Conservation (phyloP, 30 jellyfish, hydroid and myxozoan genomes). For the Cassiopea andromeda region DNA sequence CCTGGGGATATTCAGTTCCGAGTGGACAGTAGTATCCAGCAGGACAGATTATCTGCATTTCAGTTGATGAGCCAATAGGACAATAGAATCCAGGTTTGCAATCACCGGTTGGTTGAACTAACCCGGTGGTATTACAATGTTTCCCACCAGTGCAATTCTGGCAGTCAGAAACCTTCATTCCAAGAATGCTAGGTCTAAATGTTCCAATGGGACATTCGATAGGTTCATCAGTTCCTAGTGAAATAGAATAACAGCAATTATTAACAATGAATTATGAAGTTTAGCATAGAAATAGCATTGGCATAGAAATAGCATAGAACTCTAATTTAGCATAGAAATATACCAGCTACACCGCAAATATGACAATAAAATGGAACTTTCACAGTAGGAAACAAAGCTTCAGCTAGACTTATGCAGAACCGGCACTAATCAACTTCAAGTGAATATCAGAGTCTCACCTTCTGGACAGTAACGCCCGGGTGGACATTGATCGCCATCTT, state of each 20-base stretch:
- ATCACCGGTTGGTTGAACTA: slow-evolving; percentile 68
- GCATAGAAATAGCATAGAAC: no score
- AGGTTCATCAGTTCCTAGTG: slow-evolving; percentile 90
- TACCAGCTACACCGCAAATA: no score
- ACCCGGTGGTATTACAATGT: slow-evolving; percentile 89
- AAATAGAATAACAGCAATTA: background rate
- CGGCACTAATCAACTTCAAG: no score
- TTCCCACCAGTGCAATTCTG: slow-evolving; percentile 87
- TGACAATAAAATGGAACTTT: no score
- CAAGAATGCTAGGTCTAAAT: slow-evolving; percentile 70
- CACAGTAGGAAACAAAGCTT: no score
- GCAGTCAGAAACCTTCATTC: slow-evolving; percentile 75
- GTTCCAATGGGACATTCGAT: slow-evolving; percentile 89
- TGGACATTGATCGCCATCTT: slow-evolving; percentile 84
- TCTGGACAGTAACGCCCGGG: slow-evolving; percentile 90
- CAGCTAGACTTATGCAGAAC: no score
- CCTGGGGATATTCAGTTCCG: slow-evolving; percentile 75
- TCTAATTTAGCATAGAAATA: no score
- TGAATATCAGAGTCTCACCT: slow-evolving; percentile 54
- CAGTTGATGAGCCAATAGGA: slow-evolving; percentile 76
- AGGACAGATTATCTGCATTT: slow-evolving; percentile 74
- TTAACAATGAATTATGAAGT: background rate
- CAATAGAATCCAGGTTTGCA: slow-evolving; percentile 92
- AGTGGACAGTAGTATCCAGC: slow-evolving; percentile 83
- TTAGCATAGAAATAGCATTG: no score